phyloP scores from a whole-genome alignment of 2,797 vertebrate genomes.

The Corythornis leucogaster region DNA sequence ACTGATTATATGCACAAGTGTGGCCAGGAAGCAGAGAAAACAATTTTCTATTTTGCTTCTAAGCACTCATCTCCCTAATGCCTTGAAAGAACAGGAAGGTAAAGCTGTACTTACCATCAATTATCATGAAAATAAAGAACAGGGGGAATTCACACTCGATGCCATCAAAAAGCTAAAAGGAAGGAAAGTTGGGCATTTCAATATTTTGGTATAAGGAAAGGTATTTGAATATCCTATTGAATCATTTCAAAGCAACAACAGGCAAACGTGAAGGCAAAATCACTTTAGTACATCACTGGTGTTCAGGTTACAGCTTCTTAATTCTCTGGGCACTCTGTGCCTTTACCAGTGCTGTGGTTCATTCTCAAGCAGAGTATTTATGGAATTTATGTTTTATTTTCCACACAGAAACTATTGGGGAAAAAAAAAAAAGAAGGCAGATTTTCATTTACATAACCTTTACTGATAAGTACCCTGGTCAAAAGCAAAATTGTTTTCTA shows the following conservation, averaged over 20 bases:
- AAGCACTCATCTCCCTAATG: not conserved
- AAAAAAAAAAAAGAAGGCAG: not conserved
- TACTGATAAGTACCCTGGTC: slow-evolving; percentile 34
- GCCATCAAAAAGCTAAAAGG: slow-evolving; percentile 93
- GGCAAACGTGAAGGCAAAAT: not conserved
- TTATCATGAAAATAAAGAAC: slow-evolving; percentile 99
- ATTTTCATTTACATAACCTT: slow-evolving; percentile 46
- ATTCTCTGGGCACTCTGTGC: not conserved
- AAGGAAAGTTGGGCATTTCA: slow-evolving; percentile 36
- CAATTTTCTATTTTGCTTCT: not conserved
- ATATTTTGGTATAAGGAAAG: not conserved
- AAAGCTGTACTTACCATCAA: slow-evolving; percentile 89
- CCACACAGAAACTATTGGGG: not conserved
- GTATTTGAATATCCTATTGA: not conserved
- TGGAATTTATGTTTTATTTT: not conserved
- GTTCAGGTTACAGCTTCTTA: not conserved
- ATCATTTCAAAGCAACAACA: not conserved
- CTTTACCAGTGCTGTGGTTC: not conserved
- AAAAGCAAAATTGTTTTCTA: slow-evolving; percentile 46
- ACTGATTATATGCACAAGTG: rapidly evolving
- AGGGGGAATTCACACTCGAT: slow-evolving; percentile 99
- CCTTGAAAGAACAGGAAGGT: not conserved
- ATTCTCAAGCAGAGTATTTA: not conserved
- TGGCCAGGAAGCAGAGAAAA: not conserved
- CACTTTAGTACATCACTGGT: not conserved